Base-by-base conservation (phyloP, 2,113 vertebrate genomes). In the Galemys pyrenaicus region DNA sequence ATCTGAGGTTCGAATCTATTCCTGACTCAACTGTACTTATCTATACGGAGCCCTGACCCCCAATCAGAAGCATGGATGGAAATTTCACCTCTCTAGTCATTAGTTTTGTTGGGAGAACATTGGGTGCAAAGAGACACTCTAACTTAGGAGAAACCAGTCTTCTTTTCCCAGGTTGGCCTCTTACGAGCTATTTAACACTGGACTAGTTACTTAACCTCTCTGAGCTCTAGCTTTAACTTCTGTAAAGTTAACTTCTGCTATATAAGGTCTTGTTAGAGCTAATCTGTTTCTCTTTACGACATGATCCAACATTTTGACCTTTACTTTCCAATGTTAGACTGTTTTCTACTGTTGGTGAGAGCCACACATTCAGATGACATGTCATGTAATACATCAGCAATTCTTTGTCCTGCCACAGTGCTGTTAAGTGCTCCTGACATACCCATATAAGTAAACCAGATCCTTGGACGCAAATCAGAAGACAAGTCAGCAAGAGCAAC, bases 111-210 rank as follows among this genome's bases (percentile, higher is more conserved):
- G 54, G 65, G 35, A 65, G 32, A 64, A n/a, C 1, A 9, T 9
- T 26, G 0, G 8, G 4, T 9, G 6, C 16, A 1, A 2, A 10
- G 17, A 26, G 10, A 13, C 58, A 56, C 20, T 22, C 30, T 9
- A 44, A 4, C 22, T n/a, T 20, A 58, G 49, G 49, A 58, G 39
- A 68, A 15, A 68, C 7, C 64, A 30, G 12, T 12, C 56, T 32
- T 35, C 56, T 32, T 35, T 22, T 54, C 35, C 41, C 9, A 24
- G 22, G 22, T 91, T 22, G 74, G 39, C n/a, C 37, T 79, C 51
- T 71, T 44, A 32, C 0, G 10, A 75, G 16, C 30, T 28, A 9
- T 19, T 46, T 20, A 26, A 17, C 30, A 0, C 1, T 20, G 3
- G 16, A 15, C 62, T 54, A 20, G 2, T 35, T 32, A 13, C 6